phyloP scores from a whole-genome alignment of 2,888 invertebrate species.

The Crepidodera aurea region DNA sequence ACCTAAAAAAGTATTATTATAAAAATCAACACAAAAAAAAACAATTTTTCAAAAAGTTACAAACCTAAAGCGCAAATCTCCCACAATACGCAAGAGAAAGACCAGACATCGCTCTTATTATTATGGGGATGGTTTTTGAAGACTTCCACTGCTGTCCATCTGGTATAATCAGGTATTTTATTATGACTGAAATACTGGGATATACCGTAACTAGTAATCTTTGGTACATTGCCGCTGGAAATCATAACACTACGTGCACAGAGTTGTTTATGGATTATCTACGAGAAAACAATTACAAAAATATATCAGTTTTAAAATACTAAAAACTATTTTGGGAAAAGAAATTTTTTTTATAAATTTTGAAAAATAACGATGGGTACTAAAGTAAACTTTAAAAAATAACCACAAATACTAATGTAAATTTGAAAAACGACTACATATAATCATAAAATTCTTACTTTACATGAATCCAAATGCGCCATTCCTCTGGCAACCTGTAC shows the following conservation, averaged over 20 bases:
- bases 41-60: conserved; percentile 13
- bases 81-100: conserved; percentile 84
- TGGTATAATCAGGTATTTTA: conserved; percentile 75
- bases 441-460: no score
- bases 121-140: conserved; percentile 73
- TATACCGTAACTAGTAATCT: conserved; percentile 76
- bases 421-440: no score
- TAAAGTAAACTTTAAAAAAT: no score
- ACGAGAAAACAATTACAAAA: no score
- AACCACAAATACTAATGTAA: no score
- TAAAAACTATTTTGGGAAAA: no score
- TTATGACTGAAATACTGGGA: conserved; percentile 71
- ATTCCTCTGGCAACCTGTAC: conserved; percentile 76
- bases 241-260: conserved; percentile 77
- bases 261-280: conserved; percentile 77
- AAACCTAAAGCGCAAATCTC: conserved; percentile 78
- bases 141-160: conserved; percentile 84
- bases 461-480: conserved; percentile 72
- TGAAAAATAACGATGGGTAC: no score
- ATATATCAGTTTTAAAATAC: no score
- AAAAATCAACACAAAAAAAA: not conserved
- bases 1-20: conserved; percentile 56
- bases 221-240: conserved; percentile 66
- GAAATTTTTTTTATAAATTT: no score
- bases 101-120: conserved; percentile 83